phyloP scores from a whole-genome alignment of 2,888 invertebrate species.

The Cosmorhoe ocellata region DNA sequence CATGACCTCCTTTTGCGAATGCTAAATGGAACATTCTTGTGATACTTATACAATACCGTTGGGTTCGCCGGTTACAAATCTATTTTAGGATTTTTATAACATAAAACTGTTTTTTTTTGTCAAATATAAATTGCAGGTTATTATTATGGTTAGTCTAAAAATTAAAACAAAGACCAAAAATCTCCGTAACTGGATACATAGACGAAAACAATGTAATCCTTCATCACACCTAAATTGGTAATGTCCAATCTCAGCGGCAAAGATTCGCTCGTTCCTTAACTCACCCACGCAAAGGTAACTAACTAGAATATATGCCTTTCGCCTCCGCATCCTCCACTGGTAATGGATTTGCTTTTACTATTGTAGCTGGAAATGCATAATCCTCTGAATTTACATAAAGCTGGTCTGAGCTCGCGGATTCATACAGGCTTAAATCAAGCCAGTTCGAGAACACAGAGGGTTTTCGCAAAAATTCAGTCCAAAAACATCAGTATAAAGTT shows the following conservation, averaged over 20 bases:
- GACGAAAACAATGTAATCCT: conserved; percentile 28
- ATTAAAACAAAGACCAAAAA: background rate
- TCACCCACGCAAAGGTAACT: conserved; percentile 40
- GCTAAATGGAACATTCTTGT: background rate
- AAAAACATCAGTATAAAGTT: background rate
- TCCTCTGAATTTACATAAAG: conserved; percentile 16
- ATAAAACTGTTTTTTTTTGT: no score
- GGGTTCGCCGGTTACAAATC: background rate
- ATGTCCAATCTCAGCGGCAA: conserved; percentile 35
- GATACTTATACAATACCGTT: conserved; percentile 9
- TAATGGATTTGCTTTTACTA: conserved; percentile 38
- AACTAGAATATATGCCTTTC: conserved; percentile 36
- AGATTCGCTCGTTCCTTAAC: conserved; percentile 35
- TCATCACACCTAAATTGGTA: conserved; percentile 35
- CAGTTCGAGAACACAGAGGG: background rate
- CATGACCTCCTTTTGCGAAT: conserved; percentile 7
- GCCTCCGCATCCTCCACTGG: conserved; percentile 39
- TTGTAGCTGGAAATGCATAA: conserved; percentile 19
- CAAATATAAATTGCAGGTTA: background rate
- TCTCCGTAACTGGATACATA: background rate
- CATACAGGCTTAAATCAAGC: conserved; percentile 13
- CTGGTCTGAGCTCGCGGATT: conserved; percentile 15
- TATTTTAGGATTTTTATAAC: no score
- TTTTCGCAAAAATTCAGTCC: conserved; percentile 4
- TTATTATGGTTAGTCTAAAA: conserved; percentile 1